These are phyloP conservation scores for Tragelaphus buxtoni DNA, from an alignment of 2,113 vertebrate genomes.

Conservation along the genomic window DNA sequence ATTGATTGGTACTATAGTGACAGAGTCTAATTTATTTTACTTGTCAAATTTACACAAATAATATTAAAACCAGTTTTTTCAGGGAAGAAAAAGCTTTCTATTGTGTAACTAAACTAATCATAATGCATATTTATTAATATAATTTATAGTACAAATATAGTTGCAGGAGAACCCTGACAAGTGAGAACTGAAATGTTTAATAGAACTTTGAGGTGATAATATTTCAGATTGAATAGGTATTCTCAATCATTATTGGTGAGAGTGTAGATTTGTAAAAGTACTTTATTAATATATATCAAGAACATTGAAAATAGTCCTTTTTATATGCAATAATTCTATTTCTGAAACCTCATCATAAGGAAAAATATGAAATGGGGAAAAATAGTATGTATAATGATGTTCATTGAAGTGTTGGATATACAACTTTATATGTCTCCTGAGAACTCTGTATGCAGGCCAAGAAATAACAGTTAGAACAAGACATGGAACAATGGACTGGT, in stretches of 20 bases:
- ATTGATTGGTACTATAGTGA: background rate
- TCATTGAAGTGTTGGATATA: background rate
- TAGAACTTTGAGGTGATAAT: background rate
- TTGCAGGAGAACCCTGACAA: background rate
- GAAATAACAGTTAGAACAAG: background rate
- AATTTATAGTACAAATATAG: background rate
- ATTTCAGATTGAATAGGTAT: background rate
- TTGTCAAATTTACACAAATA: background rate
- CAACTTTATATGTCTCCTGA: background rate
- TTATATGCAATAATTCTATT: constrained; percentile 8
- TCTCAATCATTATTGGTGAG: background rate
- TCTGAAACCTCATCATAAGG: background rate
- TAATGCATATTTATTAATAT: background rate
- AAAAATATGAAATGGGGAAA: background rate
- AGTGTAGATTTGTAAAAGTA: background rate
- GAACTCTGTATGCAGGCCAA: background rate
- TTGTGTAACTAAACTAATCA: background rate
- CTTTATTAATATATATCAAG: background rate
- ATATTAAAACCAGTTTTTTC: background rate
- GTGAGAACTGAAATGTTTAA: constrained; percentile 43
- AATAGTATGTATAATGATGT: background rate
- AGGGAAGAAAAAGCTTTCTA: background rate
- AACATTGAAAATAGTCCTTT: background rate
- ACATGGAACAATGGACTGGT: background rate
- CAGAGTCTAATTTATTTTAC: background rate